Evolutionary conservation across 2,113 vertebrate species (phyloP).

Genomic region (Salvelinus alpinus): DNA sequence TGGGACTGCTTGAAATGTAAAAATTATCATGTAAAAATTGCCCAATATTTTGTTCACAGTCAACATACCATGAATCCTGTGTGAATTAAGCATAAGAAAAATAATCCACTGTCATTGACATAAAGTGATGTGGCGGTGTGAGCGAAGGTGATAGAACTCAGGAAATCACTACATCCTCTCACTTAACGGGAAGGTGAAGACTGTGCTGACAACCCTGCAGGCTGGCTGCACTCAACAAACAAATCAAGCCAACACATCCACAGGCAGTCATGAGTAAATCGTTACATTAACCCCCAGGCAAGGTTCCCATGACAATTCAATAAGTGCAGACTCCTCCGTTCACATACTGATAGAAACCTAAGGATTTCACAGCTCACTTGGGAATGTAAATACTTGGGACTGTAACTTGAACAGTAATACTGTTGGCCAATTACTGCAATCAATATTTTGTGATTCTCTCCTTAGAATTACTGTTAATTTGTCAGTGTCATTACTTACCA

Average conservation of each 20-base stretch:
- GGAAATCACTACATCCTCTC: slow-evolving; percentile 66
- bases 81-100: background rate
- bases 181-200: slow-evolving; percentile 61
- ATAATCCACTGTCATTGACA: slow-evolving; percentile 51
- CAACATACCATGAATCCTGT: background rate
- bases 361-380: slow-evolving; percentile 45
- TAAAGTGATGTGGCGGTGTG: slow-evolving; percentile 54
- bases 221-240: slow-evolving; percentile 68
- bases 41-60: too few species aligned
- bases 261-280: slow-evolving; percentile 73
- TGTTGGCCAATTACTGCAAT: slow-evolving; percentile 1
- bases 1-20: too few species aligned
- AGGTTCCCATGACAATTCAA: slow-evolving; percentile 68
- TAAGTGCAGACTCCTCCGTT: slow-evolving; percentile 62
- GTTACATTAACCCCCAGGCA: slow-evolving; percentile 74
- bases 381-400: slow-evolving; percentile 2
- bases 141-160: slow-evolving; percentile 62
- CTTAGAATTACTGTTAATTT: background rate
- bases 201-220: slow-evolving; percentile 57
- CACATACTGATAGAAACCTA: slow-evolving; percentile 60
- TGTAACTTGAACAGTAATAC: background rate
- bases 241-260: slow-evolving; percentile 74
- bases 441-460: slow-evolving; percentile 24
- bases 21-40: too few species aligned
- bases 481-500: background rate